Percentiles rank a stretch among this genome's conserved stretches.
Evolutionary conservation across 2,888 invertebrate species (phyloP).

Genomic region (Andricus curvator): DNA sequence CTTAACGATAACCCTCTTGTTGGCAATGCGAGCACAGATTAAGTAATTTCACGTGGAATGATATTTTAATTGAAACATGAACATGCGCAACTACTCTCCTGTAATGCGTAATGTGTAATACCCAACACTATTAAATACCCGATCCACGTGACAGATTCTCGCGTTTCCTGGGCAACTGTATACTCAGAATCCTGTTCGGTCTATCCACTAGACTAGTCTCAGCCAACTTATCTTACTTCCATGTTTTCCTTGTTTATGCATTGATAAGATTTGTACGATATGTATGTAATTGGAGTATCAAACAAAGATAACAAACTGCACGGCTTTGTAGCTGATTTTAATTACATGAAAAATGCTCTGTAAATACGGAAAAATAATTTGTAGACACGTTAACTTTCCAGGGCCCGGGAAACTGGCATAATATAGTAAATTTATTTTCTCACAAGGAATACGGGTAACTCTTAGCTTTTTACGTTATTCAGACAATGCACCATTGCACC

Average conservation of each 20-base stretch:
- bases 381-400: not conserved
- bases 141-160: conserved; percentile 3
- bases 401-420: too few relatives aligned
- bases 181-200: conserved; percentile 25
- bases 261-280: conserved; percentile 11
- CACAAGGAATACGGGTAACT: too few relatives aligned
- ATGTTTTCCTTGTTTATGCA: not conserved
- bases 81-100: conserved; percentile 50
- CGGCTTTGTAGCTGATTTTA: not conserved
- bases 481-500: too few relatives aligned
- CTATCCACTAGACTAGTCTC: not conserved
- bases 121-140: conserved; percentile 13
- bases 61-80: conserved; percentile 66
- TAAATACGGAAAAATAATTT: not conserved
- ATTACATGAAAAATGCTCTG: not conserved
- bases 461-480: too few relatives aligned
- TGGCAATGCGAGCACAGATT: conserved; percentile 53
- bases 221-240: conserved; percentile 7
- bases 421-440: too few relatives aligned
- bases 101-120: conserved; percentile 32
- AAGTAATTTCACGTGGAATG: conserved; percentile 62
- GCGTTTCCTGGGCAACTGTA: not conserved
- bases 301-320: not conserved
- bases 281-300: not conserved
- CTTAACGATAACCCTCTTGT: conserved; percentile 49